These are phyloP conservation scores for Moxostoma hubbsi DNA, from an alignment of 2,797 vertebrate genomes.

Conservation along the genomic window DNA sequence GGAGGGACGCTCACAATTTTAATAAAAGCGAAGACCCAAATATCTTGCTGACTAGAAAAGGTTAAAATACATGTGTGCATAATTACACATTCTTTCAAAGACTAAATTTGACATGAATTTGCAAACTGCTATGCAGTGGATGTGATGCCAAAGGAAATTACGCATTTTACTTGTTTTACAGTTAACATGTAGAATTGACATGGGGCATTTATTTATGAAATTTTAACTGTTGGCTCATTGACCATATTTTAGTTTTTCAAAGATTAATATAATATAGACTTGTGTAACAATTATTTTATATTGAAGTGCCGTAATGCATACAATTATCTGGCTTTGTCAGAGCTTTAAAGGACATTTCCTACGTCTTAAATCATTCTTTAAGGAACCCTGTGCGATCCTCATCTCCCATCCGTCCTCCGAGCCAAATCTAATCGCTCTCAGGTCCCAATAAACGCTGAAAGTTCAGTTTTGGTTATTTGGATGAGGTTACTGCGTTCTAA, in stretches of 20 bases:
- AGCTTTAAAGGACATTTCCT: conserved; percentile 23
- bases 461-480: conserved; percentile 19
- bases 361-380: conserved; percentile 20
- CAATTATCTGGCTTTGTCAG: conserved; percentile 21
- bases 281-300: not conserved
- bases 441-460: conserved; percentile 30
- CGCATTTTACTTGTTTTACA: not conserved
- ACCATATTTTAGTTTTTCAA: not conserved
- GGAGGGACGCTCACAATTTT: not conserved
- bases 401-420: conserved; percentile 37
- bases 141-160: conserved; percentile 1
- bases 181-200: not conserved
- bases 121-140: not conserved
- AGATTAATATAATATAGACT: not conserved
- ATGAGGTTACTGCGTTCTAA: conserved; percentile 6
- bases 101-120: conserved; percentile 9
- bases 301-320: conserved; percentile 3
- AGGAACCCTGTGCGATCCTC: conserved; percentile 32
- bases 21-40: conserved; percentile 3
- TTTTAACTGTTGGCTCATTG: not conserved
- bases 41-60: conserved; percentile 1
- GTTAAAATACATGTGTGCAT: not conserved
- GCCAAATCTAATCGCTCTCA: conserved; percentile 36
- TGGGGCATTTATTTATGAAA: conserved; percentile 11
- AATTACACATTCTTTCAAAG: conserved; percentile 1